Conservation (phyloP, 2,797 vertebrate species). For the Darevskia nairensis region DNA sequence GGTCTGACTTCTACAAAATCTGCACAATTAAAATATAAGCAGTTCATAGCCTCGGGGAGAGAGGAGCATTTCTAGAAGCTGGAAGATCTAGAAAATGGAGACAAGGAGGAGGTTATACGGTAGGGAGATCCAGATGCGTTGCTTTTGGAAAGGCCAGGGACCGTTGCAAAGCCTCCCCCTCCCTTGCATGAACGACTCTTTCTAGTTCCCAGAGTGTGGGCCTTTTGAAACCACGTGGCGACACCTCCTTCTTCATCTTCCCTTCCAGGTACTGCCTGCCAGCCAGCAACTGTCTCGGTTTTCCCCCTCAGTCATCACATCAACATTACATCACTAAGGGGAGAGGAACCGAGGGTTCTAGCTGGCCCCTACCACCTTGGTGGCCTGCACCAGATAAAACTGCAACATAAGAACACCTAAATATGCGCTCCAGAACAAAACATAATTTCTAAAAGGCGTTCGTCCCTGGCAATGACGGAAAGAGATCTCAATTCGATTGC, state of each 20-base stretch:
- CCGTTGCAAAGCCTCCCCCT: too few species aligned
- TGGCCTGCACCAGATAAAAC: too few species aligned
- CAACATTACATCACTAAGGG: not conserved
- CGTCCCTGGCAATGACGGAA: not conserved
- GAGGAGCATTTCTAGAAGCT: too few species aligned
- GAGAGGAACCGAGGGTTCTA: not conserved
- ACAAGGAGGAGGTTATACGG: not conserved
- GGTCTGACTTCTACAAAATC: not conserved
- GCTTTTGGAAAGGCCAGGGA: too few species aligned
- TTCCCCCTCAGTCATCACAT: not conserved
- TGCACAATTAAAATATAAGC: not conserved
- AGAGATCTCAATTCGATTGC: not conserved
- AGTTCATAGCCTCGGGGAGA: not conserved
- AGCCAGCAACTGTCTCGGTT: not conserved
- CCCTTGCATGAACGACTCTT: too few species aligned
- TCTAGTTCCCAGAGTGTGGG: not conserved
- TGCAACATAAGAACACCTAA: too few species aligned
- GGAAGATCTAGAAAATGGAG: too few species aligned
- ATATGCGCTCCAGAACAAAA: not conserved
- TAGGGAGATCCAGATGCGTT: not conserved
- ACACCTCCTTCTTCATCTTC: not conserved
- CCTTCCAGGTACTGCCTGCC: not conserved
- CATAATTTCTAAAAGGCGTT: not conserved
- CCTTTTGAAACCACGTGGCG: not conserved
- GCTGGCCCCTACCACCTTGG: too few species aligned